phyloP scores from a whole-genome alignment of 2,797 vertebrate species.

The Acanthornis magna region DNA sequence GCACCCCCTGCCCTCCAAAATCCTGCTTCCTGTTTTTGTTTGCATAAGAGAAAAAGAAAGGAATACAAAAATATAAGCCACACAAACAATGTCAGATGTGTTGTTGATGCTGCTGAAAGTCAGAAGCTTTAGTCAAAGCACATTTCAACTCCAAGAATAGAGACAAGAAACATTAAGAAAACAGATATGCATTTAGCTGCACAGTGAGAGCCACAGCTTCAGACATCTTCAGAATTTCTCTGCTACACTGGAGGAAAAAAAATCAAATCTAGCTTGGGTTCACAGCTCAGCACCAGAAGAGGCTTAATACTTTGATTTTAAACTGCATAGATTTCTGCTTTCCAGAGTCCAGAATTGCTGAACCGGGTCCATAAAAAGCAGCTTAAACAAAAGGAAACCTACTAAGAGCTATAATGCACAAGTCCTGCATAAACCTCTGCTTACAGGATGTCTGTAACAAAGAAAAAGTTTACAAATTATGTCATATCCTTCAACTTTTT shows the following conservation, averaged over 20 bases:
- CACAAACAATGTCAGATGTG: not conserved
- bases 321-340: not conserved
- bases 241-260: not conserved
- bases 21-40: not conserved
- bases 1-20: not conserved
- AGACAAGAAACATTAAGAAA: not conserved
- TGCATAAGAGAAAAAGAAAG: not conserved
- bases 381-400: not conserved
- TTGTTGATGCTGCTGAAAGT: not conserved
- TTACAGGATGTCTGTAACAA: slow-evolving; percentile 34
- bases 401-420: not conserved
- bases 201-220: not conserved
- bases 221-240: not conserved
- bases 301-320: not conserved
- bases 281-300: not conserved
- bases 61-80: not conserved
- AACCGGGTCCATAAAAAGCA: not conserved
- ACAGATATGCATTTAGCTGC: not conserved
- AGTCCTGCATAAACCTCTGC: not conserved
- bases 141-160: not conserved
- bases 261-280: not conserved
- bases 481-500: slow-evolving; percentile 41
- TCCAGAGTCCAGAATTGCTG: not conserved
- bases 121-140: not conserved
- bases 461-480: not conserved